phyloP scores from a whole-genome alignment of 2,888 invertebrate species.

The Tortricodes alternella region DNA sequence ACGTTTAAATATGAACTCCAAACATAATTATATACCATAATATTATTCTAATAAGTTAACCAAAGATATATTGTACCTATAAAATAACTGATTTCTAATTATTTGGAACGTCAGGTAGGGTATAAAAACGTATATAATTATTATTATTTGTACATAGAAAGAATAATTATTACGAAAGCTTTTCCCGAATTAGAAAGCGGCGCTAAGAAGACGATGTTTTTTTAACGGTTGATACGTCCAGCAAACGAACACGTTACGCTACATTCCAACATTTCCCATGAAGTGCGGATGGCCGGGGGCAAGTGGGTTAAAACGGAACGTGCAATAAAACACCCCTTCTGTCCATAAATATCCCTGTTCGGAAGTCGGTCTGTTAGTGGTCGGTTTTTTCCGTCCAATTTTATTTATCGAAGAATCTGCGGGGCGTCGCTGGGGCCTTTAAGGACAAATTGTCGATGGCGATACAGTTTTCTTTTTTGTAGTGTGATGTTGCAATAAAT shows the following conservation, averaged over 20 bases:
- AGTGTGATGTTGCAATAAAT: not conserved
- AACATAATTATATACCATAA: too few species aligned
- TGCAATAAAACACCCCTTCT: slow-evolving; percentile 79
- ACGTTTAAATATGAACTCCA: too few species aligned
- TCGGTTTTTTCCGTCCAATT: slow-evolving; percentile 69
- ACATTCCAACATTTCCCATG: slow-evolving; percentile 51
- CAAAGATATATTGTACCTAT: too few species aligned
- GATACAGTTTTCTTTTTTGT: slow-evolving; percentile 23
- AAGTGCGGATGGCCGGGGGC: slow-evolving; percentile 78
- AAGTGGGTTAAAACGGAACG: slow-evolving; percentile 78
- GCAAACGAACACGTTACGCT: slow-evolving; percentile 32
- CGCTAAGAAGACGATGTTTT: too few species aligned
- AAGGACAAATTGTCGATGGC: slow-evolving; percentile 28
- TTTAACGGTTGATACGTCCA: too few species aligned
- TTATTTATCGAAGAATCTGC: slow-evolving; percentile 69
- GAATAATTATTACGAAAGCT: too few species aligned
- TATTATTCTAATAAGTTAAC: too few species aligned
- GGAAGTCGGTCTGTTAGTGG: slow-evolving; percentile 81
- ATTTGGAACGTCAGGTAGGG: too few species aligned
- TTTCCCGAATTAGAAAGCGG: too few species aligned
- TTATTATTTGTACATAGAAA: too few species aligned
- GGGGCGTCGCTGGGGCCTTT: slow-evolving; percentile 49
- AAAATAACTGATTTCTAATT: too few species aligned
- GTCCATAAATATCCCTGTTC: slow-evolving; percentile 79
- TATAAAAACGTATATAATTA: too few species aligned